Evolutionary conservation across 2,113 vertebrate genomes (phyloP).

Genomic region (Scomber japonicus): DNA sequence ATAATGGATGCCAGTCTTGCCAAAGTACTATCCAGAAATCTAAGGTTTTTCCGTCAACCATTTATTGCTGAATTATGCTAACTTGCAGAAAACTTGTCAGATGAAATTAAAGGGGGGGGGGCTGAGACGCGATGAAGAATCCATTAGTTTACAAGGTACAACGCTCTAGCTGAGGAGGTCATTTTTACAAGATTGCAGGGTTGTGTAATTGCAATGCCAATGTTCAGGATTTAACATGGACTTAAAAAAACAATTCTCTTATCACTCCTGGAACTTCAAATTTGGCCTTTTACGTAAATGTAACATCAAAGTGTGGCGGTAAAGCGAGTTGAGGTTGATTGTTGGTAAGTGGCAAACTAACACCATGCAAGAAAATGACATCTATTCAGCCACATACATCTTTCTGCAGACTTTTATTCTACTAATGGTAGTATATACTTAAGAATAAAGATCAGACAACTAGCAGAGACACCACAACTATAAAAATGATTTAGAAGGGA

Average conservation of each 20-base stretch:
- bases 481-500: constrained; percentile 26
- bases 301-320: background rate
- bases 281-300: constrained; percentile 18
- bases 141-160: constrained; percentile 44
- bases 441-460: constrained; percentile 6
- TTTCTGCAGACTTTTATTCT: background rate
- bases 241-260: constrained; percentile 13
- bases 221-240: constrained; percentile 37
- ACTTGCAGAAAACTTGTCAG: constrained; percentile 21
- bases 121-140: constrained; percentile 31
- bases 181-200: constrained; percentile 50
- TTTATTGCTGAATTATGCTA: constrained; percentile 31
- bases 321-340: background rate
- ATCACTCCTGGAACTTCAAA: constrained; percentile 23
- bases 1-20: background rate
- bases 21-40: constrained; percentile 16
- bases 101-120: constrained; percentile 11
- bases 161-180: constrained; percentile 14
- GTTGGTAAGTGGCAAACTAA: constrained; percentile 2
- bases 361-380: background rate
- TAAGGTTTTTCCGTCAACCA: constrained; percentile 27
- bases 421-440: background rate
- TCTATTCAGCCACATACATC: background rate
- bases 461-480: background rate
- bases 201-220: constrained; percentile 57